phyloP scores from a whole-genome alignment of 1,140 invertebrate genomes.

The Lordiphosa mommai region DNA sequence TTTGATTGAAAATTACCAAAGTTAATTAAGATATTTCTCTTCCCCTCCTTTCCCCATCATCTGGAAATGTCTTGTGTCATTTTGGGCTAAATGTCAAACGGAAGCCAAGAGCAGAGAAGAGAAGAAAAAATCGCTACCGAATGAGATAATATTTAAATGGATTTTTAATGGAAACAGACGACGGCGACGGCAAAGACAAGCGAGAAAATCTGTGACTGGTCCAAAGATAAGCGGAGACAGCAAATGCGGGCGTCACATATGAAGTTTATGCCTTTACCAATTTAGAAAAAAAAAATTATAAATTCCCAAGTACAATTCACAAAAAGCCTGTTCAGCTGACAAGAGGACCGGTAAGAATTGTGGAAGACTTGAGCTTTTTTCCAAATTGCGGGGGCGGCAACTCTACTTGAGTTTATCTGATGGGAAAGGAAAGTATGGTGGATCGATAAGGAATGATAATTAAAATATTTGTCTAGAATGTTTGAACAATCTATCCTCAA shows the following conservation, averaged over 20 bases:
- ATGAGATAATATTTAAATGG: conserved; percentile 58
- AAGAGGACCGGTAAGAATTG: too few species aligned
- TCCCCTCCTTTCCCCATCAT: background rate
- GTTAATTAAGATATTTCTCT: background rate
- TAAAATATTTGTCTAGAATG: too few species aligned
- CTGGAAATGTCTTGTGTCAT: background rate
- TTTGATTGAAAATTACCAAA: background rate
- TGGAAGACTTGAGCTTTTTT: too few species aligned
- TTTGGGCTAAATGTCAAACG: conserved; percentile 55
- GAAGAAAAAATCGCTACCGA: conserved; percentile 11
- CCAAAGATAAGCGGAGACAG: conserved; percentile 10
- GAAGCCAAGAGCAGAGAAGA: conserved; percentile 12
- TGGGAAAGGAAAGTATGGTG: too few species aligned
- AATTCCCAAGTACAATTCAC: too few species aligned
- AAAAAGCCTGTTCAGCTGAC: too few species aligned
- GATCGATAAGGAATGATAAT: too few species aligned
- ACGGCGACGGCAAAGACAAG: background rate
- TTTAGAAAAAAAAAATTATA: too few species aligned
- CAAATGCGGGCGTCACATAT: conserved; percentile 5
- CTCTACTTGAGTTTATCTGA: too few species aligned
- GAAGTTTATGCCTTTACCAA: too few species aligned
- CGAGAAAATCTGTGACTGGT: conserved; percentile 8
- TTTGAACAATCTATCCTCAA: too few species aligned
- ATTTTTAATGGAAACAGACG: conserved; percentile 60
- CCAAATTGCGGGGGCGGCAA: too few species aligned